Conservation (phyloP, 1,140 invertebrate genomes). For the Mizuhopecten yessoensis region DNA sequence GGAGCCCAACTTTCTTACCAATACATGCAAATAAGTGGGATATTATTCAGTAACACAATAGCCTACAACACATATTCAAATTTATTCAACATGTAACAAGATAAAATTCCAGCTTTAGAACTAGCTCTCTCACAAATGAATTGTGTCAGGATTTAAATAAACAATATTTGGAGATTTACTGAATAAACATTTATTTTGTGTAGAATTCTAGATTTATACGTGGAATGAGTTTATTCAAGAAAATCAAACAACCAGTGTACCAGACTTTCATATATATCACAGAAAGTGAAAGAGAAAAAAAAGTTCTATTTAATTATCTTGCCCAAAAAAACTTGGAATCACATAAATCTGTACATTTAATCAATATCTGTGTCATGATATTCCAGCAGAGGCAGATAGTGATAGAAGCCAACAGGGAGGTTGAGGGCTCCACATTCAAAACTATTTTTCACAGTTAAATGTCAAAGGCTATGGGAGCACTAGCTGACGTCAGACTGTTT, state of each 20-base stretch:
- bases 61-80: too few species aligned
- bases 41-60: too few species aligned
- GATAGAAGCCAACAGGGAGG: not conserved
- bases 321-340: not conserved
- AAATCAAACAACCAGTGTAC: not conserved
- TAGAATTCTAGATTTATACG: not conserved
- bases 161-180: too few species aligned
- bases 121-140: too few species aligned
- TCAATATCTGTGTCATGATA: not conserved
- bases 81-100: too few species aligned
- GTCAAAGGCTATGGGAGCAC: not conserved
- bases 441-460: slow-evolving; percentile 4
- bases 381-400: not conserved
- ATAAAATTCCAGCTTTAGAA: too few species aligned
- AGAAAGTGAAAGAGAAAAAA: not conserved
- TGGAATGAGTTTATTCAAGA: not conserved
- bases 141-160: too few species aligned
- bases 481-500: not conserved
- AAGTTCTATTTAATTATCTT: slow-evolving; percentile 34
- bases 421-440: not conserved
- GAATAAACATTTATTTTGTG: not conserved
- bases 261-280: not conserved
- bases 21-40: too few species aligned
- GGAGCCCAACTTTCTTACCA: too few species aligned
- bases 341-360: not conserved